Base-by-base conservation (phyloP, 2,797 vertebrate species). In the Xenentodon cancila region DNA sequence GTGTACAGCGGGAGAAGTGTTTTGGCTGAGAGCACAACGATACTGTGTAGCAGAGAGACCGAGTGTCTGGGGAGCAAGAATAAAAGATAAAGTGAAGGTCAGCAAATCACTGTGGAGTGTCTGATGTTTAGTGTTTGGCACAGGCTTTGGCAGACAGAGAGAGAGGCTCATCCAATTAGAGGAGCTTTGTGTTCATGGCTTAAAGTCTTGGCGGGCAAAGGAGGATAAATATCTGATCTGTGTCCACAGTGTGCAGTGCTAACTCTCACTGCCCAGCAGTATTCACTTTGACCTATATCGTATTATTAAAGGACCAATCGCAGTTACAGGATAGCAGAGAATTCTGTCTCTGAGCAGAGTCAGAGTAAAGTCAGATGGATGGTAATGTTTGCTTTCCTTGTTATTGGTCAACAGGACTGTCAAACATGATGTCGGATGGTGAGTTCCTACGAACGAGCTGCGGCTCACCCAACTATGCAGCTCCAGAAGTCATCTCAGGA, bases 381-480 rank as follows among this genome's bases (percentile, higher is more conserved):
- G 13, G 52, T 64, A 45, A 64, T 21, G 2, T 59, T 34, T 59
- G 5, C 2, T 27, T 68, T 30, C 40, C 13, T 48, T 66, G 16
- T 80, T 45, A 66, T 82, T 80, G 73, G 46, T 47, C 80, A 32
- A 73, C 77, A 99, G 98, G 98, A 11, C 85, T 99, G 68, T 99
- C 98, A 51, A 99, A 99, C 89, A 99, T 99, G 98, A 99, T 99
- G 98, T 98, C 97, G 72, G 98, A 99, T 58, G 98, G 98, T 0
- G 98, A 99, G 85, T 99, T 99, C 82, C 91, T 99, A 5, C 92
- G 97, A 75, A 99, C 98, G n/a, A 99, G 98, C 85, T 99, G 98
- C 64, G 98, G 98, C 6, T 99, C 98, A 42, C 98, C 98, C 34
- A 99, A 99, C 88, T 99, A 99, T 6, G 98, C 98, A 53, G 98